Conservation (phyloP, 2,888 invertebrate genomes). For the Leucoma salicis region DNA sequence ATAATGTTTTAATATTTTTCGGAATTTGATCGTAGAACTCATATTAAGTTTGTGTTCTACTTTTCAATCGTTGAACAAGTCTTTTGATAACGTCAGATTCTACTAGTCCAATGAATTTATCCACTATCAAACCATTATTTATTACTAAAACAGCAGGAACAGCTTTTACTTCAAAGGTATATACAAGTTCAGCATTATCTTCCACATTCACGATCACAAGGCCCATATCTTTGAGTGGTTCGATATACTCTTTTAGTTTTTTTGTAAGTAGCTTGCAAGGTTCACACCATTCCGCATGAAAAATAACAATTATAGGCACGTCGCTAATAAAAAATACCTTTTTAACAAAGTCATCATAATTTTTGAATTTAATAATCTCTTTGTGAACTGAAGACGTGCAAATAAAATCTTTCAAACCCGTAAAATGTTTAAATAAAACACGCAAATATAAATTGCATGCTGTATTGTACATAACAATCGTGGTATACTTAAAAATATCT, state of each 20-base stretch:
- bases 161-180: neutral
- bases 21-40: too few species aligned
- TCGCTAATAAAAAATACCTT: slow-evolving; percentile 1
- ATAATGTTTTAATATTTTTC: too few species aligned
- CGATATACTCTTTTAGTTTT: neutral
- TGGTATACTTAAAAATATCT: too few species aligned
- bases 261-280: neutral
- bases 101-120: neutral
- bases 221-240: neutral
- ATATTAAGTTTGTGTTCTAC: too few species aligned
- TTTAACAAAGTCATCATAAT: neutral
- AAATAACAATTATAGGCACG: neutral
- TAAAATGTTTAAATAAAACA: too few species aligned
- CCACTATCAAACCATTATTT: neutral
- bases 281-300: slow-evolving; percentile 3
- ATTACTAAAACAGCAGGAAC: neutral
- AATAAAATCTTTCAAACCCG: too few species aligned
- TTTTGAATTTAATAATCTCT: neutral
- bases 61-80: neutral
- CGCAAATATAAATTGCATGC: too few species aligned
- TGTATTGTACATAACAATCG: too few species aligned
- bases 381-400: neutral
- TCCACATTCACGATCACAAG: neutral
- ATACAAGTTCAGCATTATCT: neutral
- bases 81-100: neutral